Conservation (phyloP, 2,888 invertebrate genomes). For the Deilephila porcellus region DNA sequence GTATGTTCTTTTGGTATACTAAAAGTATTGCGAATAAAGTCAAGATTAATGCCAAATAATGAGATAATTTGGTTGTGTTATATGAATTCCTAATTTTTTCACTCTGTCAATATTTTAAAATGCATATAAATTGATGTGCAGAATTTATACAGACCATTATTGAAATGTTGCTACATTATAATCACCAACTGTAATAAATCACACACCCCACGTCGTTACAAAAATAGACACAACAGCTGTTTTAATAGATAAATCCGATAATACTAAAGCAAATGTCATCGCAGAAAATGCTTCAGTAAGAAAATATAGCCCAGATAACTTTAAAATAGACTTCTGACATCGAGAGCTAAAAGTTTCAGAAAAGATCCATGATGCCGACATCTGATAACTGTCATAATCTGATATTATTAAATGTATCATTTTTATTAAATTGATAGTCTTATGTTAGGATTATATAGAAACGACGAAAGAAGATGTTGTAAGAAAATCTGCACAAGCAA, state of each 20-base stretch:
- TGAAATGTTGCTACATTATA: too few relatives aligned
- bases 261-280: conserved; percentile 12
- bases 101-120: too few relatives aligned
- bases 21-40: too few relatives aligned
- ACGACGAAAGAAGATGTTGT: too few relatives aligned
- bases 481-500: too few relatives aligned
- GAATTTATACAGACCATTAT: too few relatives aligned
- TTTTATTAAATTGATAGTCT: not conserved
- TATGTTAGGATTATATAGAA: not conserved
- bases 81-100: too few relatives aligned
- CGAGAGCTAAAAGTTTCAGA: not conserved
- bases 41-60: too few relatives aligned
- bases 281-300: conserved; percentile 1
- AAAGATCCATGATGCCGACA: conserved; percentile 2
- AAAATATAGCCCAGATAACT: conserved; percentile 25
- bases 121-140: too few relatives aligned
- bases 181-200: too few relatives aligned
- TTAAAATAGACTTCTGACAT: conserved; percentile 27
- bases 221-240: not conserved
- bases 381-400: not conserved
- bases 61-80: too few relatives aligned
- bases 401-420: not conserved
- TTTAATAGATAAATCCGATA: not conserved
- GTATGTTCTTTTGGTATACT: not conserved
- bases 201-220: not conserved